Conservation (phyloP, 1,140 invertebrate genomes). For the Cotesia typhae region DNA sequence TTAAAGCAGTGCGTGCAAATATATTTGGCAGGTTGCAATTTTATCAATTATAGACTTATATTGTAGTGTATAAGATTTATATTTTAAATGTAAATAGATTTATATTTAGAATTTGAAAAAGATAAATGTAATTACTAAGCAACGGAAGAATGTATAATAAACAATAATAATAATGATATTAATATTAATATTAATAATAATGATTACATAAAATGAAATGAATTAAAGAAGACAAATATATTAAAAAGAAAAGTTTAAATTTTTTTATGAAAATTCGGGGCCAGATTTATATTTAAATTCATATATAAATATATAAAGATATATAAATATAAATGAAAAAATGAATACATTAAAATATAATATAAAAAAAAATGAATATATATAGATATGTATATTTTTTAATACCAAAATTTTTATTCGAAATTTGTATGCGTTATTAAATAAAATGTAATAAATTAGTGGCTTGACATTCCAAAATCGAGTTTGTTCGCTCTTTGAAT, state of each 20-base stretch:
- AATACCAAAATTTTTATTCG: conserved; percentile 66
- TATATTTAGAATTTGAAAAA: conserved; percentile 12
- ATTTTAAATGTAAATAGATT: conserved; percentile 55
- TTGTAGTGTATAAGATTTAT: conserved; percentile 43
- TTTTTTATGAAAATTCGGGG: conserved; percentile 61
- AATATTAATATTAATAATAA: too few relatives aligned
- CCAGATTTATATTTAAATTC: conserved; percentile 62
- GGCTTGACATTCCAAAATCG: conserved; percentile 61
- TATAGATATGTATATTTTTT: conserved; percentile 58
- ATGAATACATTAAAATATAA: conserved; percentile 16
- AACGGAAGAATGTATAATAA: conserved; percentile 16
- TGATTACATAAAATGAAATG: too few relatives aligned
- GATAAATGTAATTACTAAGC: conserved; percentile 35
- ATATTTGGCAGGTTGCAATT: conserved; percentile 39
- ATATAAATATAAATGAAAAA: conserved; percentile 35
- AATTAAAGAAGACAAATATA: conserved; percentile 17
- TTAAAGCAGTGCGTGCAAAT: conserved; percentile 14
- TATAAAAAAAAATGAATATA: conserved; percentile 1
- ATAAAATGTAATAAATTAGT: conserved; percentile 49
- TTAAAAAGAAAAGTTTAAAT: conserved; percentile 43
- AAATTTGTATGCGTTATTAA: conserved; percentile 63
- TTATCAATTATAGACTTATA: conserved; percentile 51
- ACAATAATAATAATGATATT: conserved; percentile 11
- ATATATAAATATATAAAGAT: conserved; percentile 45
- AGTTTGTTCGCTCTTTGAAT: too few relatives aligned